Conservation (phyloP, 2,797 vertebrate genomes). For the Amblyraja radiata region DNA sequence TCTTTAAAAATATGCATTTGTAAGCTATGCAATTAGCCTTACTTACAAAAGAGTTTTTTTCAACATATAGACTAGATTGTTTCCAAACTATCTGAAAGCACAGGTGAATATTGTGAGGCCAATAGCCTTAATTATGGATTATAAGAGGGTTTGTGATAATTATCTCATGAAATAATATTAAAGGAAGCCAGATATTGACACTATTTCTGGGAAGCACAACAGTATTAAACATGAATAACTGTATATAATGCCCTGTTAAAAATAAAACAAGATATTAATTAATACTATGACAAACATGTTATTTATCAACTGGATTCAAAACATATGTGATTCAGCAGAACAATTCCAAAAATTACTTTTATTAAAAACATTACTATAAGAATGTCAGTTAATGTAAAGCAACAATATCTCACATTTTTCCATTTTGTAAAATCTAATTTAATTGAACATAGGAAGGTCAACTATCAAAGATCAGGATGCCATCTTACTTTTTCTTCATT, state of each 20-base stretch:
- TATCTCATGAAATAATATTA: background rate
- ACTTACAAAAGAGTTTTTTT: background rate
- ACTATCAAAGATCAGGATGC: constrained; percentile 1
- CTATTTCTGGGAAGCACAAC: background rate
- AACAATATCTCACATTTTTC: background rate
- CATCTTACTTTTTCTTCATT: constrained; percentile 7
- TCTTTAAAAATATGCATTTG: background rate
- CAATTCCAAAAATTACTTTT: background rate
- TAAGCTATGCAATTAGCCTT: background rate
- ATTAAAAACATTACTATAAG: no score
- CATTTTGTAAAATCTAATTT: background rate
- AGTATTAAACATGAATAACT: background rate
- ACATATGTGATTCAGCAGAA: background rate
- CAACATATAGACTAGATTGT: background rate
- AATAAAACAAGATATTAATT: background rate
- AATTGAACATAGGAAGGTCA: background rate
- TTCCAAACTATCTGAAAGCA: background rate
- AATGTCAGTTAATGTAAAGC: background rate
- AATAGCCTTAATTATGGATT: background rate
- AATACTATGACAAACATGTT: background rate
- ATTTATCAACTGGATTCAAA: background rate
- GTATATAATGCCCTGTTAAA: background rate
- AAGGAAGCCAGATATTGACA: background rate
- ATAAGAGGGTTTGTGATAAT: background rate
- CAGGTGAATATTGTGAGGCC: background rate